Percentiles rank a stretch among this genome's conserved stretches.
Conservation (phyloP, 2,113 vertebrate genomes). For the Epinephelus cyanopodus region DNA sequence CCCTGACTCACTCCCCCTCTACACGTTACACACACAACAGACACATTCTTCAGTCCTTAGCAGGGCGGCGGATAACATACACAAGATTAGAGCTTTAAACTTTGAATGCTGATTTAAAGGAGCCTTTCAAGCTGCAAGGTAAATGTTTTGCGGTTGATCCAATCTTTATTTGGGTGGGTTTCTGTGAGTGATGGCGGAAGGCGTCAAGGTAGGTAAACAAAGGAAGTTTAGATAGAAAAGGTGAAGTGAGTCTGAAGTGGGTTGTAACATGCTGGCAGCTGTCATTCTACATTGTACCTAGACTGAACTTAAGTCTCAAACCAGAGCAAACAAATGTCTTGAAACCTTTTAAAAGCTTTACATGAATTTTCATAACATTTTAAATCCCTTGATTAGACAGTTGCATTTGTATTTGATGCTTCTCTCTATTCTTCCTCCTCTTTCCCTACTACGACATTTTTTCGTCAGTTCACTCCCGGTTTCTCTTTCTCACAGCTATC, state of each 20-base stretch:
- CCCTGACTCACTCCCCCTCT: constrained; percentile 19
- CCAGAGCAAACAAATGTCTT: background rate
- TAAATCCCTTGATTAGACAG: background rate
- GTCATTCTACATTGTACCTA: background rate
- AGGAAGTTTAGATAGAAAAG: constrained; percentile 24
- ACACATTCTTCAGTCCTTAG: constrained; percentile 18
- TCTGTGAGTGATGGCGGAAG: constrained; percentile 8
- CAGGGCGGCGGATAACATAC: background rate
- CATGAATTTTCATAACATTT: background rate
- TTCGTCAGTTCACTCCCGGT: background rate
- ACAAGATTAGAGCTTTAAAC: background rate
- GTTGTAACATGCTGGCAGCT: constrained; percentile 6
- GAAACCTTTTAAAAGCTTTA: background rate
- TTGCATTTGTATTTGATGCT: background rate
- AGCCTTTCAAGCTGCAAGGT: constrained; percentile 2
- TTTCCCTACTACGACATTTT: background rate
- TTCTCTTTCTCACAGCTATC: background rate
- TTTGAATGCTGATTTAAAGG: constrained; percentile 22
- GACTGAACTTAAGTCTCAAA: background rate
- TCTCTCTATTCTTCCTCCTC: background rate
- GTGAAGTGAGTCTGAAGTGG: constrained; percentile 13
- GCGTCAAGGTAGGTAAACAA: constrained; percentile 45
- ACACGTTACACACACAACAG: background rate
- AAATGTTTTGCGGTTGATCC: background rate
- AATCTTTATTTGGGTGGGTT: background rate